These are phyloP conservation scores for Shargacucullia verbasci DNA, from an alignment of 2,888 invertebrate species.

Conservation along the genomic window DNA sequence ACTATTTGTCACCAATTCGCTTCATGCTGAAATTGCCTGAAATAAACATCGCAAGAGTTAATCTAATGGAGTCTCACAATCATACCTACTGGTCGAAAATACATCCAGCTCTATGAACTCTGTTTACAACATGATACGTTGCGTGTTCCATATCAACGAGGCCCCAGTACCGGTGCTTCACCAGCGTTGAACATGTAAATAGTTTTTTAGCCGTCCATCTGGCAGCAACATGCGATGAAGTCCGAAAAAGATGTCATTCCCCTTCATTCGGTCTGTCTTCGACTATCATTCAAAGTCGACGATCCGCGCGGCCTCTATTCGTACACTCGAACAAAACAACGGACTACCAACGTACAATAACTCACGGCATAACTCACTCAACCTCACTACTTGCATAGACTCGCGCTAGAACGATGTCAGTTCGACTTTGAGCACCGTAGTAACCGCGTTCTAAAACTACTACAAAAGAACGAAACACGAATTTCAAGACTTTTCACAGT, in stretches of 20 bases:
- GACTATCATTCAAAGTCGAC: conserved; percentile 69
- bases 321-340: conserved; percentile 60
- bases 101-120: conserved; percentile 27
- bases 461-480: conserved; percentile 31
- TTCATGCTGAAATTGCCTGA: conserved; percentile 29
- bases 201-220: conserved; percentile 62
- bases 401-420: conserved; percentile 1
- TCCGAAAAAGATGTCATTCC: conserved; percentile 73
- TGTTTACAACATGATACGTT: conserved; percentile 50
- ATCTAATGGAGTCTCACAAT: conserved; percentile 34
- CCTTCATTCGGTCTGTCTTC: conserved; percentile 64
- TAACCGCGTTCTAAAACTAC: conserved; percentile 22
- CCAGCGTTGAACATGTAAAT: conserved; percentile 56
- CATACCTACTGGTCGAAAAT: conserved; percentile 33
- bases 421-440: conserved; percentile 21
- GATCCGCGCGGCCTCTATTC: conserved; percentile 60
- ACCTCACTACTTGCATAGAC: conserved; percentile 5
- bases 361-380: conserved; percentile 19
- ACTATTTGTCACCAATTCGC: conserved; percentile 42
- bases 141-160: conserved; percentile 37
- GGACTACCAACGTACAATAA: conserved; percentile 48
- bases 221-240: conserved; percentile 64
- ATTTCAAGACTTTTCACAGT: conserved; percentile 44
- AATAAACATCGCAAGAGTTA: conserved; percentile 45
- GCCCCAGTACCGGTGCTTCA: conserved; percentile 10